Evolutionary conservation across 1,140 invertebrate species (phyloP).

Genomic region (Drosophila nebulosa): DNA sequence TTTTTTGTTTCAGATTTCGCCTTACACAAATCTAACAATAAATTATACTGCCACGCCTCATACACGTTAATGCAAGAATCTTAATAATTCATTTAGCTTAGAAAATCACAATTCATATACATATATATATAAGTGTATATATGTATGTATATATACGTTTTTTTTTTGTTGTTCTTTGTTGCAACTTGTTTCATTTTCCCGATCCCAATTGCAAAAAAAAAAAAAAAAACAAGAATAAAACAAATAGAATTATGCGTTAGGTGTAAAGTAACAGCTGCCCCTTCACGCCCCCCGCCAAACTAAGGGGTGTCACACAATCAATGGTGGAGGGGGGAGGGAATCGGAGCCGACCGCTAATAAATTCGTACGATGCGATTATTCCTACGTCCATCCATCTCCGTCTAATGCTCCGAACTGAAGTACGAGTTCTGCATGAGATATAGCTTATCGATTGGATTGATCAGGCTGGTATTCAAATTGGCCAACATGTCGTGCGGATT

Average conservation of each 20-base stretch:
- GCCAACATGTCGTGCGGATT: slow-evolving; percentile 81
- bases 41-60: slow-evolving; percentile 33
- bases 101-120: slow-evolving; percentile 71
- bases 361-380: slow-evolving; percentile 54
- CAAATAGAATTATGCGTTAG: slow-evolving; percentile 11
- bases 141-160: slow-evolving; percentile 2
- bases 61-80: slow-evolving; percentile 40
- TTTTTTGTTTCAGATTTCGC: neutral
- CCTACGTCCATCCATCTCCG: neutral
- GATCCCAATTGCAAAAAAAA: neutral
- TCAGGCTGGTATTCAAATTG: slow-evolving; percentile 84
- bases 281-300: slow-evolving; percentile 8
- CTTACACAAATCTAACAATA: slow-evolving; percentile 56
- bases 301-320: neutral
- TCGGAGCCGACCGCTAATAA: slow-evolving; percentile 66
- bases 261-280: slow-evolving; percentile 43
- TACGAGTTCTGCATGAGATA: slow-evolving; percentile 99
- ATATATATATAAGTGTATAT: neutral
- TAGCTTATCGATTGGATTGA: slow-evolving; percentile 97
- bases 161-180: slow-evolving; percentile 33
- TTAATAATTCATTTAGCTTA: slow-evolving; percentile 74
- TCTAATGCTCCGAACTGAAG: slow-evolving; percentile 83
- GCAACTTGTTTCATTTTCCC: slow-evolving; percentile 44
- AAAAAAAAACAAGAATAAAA: neutral
- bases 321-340: neutral